phyloP scores from a whole-genome alignment of 2,797 vertebrate species.

The Helarctos malayanus region DNA sequence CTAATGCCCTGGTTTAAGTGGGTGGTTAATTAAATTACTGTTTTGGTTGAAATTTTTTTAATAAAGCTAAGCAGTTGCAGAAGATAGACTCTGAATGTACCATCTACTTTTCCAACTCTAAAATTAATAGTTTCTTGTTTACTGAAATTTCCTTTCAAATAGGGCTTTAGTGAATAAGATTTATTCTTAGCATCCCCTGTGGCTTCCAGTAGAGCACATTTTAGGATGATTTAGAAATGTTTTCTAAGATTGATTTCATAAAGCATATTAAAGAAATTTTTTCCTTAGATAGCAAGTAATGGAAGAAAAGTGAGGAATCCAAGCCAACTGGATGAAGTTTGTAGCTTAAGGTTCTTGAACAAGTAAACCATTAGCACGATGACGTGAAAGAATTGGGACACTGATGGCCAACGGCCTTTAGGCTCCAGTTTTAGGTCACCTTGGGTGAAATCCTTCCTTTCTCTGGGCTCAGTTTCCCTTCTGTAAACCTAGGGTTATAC shows the following conservation, averaged over 20 bases:
- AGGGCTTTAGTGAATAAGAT: neutral
- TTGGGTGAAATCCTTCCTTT: neutral
- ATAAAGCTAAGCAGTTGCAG: neutral
- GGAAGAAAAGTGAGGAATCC: neutral
- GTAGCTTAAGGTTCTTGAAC: neutral
- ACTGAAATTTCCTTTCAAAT: neutral
- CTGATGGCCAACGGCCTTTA: neutral
- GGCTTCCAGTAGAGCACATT: slow-evolving; percentile 1
- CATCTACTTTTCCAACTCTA: neutral
- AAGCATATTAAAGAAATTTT: neutral
- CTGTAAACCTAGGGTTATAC: neutral
- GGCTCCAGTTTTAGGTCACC: neutral
- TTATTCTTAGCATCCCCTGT: neutral
- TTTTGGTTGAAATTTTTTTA: neutral
- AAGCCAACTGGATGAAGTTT: neutral
- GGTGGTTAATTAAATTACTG: neutral
- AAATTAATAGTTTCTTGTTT: neutral
- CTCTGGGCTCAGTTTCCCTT: neutral
- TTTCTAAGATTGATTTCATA: neutral
- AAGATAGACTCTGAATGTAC: neutral
- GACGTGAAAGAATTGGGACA: neutral
- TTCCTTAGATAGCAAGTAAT: neutral
- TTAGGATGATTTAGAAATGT: neutral
- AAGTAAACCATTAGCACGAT: neutral
- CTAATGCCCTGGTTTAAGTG: neutral